Evolutionary conservation across 2,888 invertebrate species (phyloP).

Genomic region (Tetanocera ferruginea): DNA sequence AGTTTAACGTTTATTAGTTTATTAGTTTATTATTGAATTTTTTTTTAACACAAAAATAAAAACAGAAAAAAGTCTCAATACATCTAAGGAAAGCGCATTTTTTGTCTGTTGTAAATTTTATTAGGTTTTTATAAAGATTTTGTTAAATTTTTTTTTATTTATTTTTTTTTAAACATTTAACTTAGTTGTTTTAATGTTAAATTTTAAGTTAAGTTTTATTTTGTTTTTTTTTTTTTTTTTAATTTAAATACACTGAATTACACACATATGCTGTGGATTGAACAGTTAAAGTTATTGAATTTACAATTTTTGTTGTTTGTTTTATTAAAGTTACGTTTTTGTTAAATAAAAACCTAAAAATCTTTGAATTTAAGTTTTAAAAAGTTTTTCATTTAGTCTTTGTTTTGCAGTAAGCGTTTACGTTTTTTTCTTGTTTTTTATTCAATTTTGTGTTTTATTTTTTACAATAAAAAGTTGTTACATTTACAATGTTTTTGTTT

Average conservation of each 20-base stretch:
- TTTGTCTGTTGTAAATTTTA: slow-evolving; percentile 14
- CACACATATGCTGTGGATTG: slow-evolving; percentile 35
- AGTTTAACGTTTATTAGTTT: slow-evolving; percentile 11
- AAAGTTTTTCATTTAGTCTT: slow-evolving; percentile 58
- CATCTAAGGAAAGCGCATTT: slow-evolving; percentile 15
- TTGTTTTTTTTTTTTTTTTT: slow-evolving; percentile 27
- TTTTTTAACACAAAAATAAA: neutral
- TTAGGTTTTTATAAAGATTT: neutral
- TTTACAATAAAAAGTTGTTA: slow-evolving; percentile 23
- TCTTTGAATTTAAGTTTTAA: slow-evolving; percentile 24
- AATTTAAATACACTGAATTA: slow-evolving; percentile 25
- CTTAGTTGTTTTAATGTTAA: neutral
- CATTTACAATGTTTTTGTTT: slow-evolving; percentile 12
- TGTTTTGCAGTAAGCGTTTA: slow-evolving; percentile 67
- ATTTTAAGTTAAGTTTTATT: neutral
- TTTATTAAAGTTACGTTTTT: slow-evolving; percentile 11
- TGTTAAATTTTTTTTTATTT: neutral
- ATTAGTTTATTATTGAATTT: neutral
- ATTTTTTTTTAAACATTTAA: neutral
- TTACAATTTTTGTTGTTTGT: slow-evolving; percentile 17
- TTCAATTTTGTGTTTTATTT: slow-evolving; percentile 9
- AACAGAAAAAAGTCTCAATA: neutral
- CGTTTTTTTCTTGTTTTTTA: slow-evolving; percentile 40
- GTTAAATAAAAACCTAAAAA: slow-evolving; percentile 34
- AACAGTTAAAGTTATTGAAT: slow-evolving; percentile 33